These are phyloP conservation scores for Camponotus vicinus DNA, from an alignment of 1,140 invertebrate species.

Conservation along the genomic window DNA sequence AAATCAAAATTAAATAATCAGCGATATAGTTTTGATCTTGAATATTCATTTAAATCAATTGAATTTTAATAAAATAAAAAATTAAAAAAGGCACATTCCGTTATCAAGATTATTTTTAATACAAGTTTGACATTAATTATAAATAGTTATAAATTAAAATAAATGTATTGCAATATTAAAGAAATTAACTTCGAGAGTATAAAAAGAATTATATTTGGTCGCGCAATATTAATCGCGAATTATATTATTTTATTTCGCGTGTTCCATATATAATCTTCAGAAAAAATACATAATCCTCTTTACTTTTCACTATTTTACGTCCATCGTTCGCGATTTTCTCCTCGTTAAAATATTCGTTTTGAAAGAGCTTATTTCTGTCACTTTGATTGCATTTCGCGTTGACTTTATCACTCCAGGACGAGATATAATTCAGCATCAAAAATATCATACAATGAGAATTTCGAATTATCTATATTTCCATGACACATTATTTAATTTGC, in stretches of 20 bases:
- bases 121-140: not conserved
- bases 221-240: not conserved
- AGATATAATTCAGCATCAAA: not conserved
- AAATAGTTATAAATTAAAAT: not conserved
- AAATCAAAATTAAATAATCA: not conserved
- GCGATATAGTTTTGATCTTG: not conserved
- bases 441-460: not conserved
- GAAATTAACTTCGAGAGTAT: not conserved
- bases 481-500: not conserved
- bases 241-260: not conserved
- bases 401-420: slow-evolving; percentile 3
- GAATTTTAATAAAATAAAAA: not conserved
- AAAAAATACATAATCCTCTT: not conserved
- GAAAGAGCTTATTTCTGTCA: slow-evolving; percentile 4
- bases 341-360: not conserved
- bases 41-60: not conserved
- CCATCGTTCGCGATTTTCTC: not conserved
- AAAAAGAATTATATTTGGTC: no score
- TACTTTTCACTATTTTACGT: not conserved
- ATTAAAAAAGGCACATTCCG: not conserved
- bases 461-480: not conserved
- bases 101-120: not conserved
- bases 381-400: not conserved
- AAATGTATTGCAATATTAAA: not conserved
- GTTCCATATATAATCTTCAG: not conserved